Evolutionary conservation across 2,888 invertebrate genomes (phyloP), one percentile per base, ranked within the genome.

Genomic region (Heliconius ismenius): DNA sequence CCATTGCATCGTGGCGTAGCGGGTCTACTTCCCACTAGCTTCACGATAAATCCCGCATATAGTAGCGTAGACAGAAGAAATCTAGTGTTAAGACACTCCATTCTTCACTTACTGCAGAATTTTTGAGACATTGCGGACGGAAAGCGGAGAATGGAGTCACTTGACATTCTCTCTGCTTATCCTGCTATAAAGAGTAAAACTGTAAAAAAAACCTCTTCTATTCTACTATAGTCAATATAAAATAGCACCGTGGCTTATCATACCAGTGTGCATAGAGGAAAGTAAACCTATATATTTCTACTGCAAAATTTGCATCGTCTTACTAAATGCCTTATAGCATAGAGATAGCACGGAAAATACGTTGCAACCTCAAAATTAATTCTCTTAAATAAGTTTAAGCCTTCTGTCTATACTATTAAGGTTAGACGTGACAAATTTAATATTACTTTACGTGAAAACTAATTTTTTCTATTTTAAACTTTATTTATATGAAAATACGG

Each of bases 211-310:
- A 2, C 7, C 0, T 18, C 6, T 49, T 49, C 11, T 39, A 11
- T 11, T 13, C 24, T 49, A 49, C 18, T 18, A 21, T 7, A 26
- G 24, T 72, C 24, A 72, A 60, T 60, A 24, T 18, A 62, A 62
- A 39, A n/a, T 62, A 18, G 11, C 15, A 13, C 15, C 26, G 39
- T 72, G 58, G 21, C 60, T 49, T 73, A 68, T 69, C 68, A 21
- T 62, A 75, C 73, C 74, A 78, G 77, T 77, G 62, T 68, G 72
- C 78, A 76, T 78, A 75, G 78, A 28, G 74, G 78, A 81, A 79
- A 81, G 79, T 79, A 76, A 79, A 78, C 81, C 75, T 79, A 77
- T 73, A 62, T 70, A 74, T 74, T 69, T 36, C 68, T 68, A 73
- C 70, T 79, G 79, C 79, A 80, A 78, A 79, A 68, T 79, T 74